Conservation (phyloP, 2,888 invertebrate genomes). For the Lycophotia porphyrea region DNA sequence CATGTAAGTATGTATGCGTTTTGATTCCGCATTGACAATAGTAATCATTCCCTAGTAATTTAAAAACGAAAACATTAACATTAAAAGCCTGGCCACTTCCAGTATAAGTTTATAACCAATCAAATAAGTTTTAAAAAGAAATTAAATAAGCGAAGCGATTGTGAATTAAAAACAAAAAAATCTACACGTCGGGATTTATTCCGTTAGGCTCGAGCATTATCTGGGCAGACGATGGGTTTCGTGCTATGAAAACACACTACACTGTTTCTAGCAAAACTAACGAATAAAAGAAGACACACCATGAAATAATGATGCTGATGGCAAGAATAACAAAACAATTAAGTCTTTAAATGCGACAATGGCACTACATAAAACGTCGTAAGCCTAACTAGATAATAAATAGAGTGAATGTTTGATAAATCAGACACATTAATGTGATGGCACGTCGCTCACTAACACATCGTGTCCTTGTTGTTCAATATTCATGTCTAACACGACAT, state of each 20-base stretch:
- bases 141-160: neutral
- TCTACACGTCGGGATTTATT: too few relatives aligned
- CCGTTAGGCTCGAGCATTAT: too few relatives aligned
- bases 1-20: neutral
- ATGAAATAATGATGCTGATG: neutral
- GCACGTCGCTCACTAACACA: constrained; percentile 9
- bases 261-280: too few relatives aligned
- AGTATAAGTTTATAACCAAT: neutral
- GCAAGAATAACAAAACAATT: neutral
- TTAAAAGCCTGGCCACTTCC: neutral
- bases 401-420: constrained; percentile 2
- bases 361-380: neutral
- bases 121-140: neutral
- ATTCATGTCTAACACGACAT: constrained; percentile 5
- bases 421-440: constrained; percentile 23
- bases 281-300: neutral
- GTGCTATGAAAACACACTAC: too few relatives aligned
- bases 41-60: neutral
- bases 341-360: neutral
- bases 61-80: neutral
- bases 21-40: neutral
- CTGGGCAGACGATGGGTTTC: too few relatives aligned
- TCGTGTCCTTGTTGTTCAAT: constrained; percentile 10
- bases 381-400: neutral
- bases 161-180: neutral